Base-by-base conservation (phyloP, 2,797 vertebrate genomes). In the Gallinago nigripennis region DNA sequence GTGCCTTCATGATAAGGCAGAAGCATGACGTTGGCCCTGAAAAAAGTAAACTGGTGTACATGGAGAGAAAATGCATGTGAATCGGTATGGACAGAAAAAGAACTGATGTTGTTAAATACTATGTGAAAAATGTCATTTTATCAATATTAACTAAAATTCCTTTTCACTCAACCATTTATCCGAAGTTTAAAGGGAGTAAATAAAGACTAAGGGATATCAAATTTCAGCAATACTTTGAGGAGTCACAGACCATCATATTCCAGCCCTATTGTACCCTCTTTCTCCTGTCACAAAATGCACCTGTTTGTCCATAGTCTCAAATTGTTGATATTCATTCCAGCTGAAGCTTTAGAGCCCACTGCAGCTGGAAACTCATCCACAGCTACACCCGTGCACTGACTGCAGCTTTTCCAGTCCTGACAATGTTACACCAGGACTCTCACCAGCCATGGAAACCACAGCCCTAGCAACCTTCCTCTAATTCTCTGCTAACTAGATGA, bases 1-100 rank as follows among this genome's bases (percentile, higher is more conserved):
- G 94, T 78, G 80, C 87, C 66, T 84, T 91, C 79, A 84, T 88
- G 95, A 96, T 96, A 96, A 96, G 84, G 85, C 80, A 92, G 54
- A 78, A 93, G 51, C 73, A 63, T 39, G 75, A 78, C 0, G 2
- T 19, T 90, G 64, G 82, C 80, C 58, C 85, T 86, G 80, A 75
- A 94, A 88, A 70, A 81, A 92, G n/a, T 48, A 27, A 94, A 71
- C 16, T 66, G 69, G 28, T 80, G 28, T 48, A 84, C 1, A 5
- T 35, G 64, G 39, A 88, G 24, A 73, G 51, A 69, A 94, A 95
- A 86, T 8, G 16, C 19, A 33, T 11, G 3, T 24, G n/a, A 94
- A 57, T 18, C 53, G 51, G 51, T 66, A 45, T 6, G 33, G 37
- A 50, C 13, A 65, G 66, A 66, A 50, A 80, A 82, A 63, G 68